Evolutionary conservation across 37 sponge, comb jelly and placozoan species (phyloP), one percentile per base, ranked within the genome.

Genomic region (Aphrocallistes beatrix): DNA sequence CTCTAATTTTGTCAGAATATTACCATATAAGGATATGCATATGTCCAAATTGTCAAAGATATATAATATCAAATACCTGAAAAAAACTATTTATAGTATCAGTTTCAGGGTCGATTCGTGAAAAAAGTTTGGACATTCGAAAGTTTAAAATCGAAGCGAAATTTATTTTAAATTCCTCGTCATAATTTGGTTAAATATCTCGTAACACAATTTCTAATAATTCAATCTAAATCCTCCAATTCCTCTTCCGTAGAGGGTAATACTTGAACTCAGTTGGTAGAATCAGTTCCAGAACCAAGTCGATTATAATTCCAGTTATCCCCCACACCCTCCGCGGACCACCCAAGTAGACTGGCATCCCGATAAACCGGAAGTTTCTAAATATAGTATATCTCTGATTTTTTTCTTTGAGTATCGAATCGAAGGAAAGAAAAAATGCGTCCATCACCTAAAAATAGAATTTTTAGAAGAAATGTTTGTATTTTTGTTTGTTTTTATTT

Each of bases 291-390:
- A 93, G 51, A 0, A 85, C 87, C 32, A 49, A 81, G 38, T 93
- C 90, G 39, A 93, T 45, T 16, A 93, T 88, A 83, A 89, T 88
- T 19, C 49, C 91, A 60, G 93, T 91, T 17, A 93, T 36, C 0
- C 93, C 93, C 93, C 93, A 93, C 19, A 93, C 84, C 17, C 82
- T 51, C 23, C 87, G 28, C 1, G 86, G 85, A 0, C 90, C 91
- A 21, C 89, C 91, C 0, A 86, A 37, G 82, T 86, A 93, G 3
- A 91, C 91, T 34, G 93, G 93, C 75, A 60, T 60, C 8, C 75
- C 75, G 34, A 60, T 25, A 28, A 25, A 28, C n/a, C 75, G 25
- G 81, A 86, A 89, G 0, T 39, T 39, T 36, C 60, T 86, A 50
- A 91, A 89, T 23, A 17, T 38, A 25, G 93, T 93, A 81, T 89